Evolutionary conservation across 1,140 invertebrate genomes (phyloP).

Genomic region (Neotoxoptera formosana): DNA sequence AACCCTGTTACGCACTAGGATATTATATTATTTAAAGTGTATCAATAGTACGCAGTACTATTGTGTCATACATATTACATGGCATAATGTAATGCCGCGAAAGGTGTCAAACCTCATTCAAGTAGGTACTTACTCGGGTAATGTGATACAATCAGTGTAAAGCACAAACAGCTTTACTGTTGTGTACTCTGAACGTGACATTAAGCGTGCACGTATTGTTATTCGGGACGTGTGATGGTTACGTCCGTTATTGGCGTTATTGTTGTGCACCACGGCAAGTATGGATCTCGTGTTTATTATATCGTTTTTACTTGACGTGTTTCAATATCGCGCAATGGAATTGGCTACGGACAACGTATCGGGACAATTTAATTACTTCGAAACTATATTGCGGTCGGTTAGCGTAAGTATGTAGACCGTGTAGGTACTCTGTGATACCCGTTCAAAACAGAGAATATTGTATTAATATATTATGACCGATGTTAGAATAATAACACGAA

Average conservation of each 20-base stretch:
- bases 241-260: not conserved
- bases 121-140: constrained; percentile 8
- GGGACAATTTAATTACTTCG: not conserved
- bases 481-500: too few species aligned
- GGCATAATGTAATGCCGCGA: not conserved
- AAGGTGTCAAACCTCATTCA: not conserved
- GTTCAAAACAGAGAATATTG: not conserved
- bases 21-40: not conserved
- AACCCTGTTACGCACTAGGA: not conserved
- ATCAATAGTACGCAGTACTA: not conserved
- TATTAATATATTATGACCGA: not conserved
- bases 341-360: not conserved
- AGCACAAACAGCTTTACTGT: not conserved
- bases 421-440: not conserved
- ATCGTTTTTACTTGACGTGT: not conserved
- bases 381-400: not conserved
- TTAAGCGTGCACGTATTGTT: not conserved
- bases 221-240: not conserved
- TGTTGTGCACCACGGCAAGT: not conserved
- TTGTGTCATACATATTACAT: not conserved
- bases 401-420: not conserved
- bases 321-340: not conserved
- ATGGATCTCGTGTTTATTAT: not conserved
- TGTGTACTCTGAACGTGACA: not conserved
- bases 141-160: not conserved